Evolutionary conservation across 1,140 invertebrate species (phyloP).

Genomic region (Propsilocerus akamusi): DNA sequence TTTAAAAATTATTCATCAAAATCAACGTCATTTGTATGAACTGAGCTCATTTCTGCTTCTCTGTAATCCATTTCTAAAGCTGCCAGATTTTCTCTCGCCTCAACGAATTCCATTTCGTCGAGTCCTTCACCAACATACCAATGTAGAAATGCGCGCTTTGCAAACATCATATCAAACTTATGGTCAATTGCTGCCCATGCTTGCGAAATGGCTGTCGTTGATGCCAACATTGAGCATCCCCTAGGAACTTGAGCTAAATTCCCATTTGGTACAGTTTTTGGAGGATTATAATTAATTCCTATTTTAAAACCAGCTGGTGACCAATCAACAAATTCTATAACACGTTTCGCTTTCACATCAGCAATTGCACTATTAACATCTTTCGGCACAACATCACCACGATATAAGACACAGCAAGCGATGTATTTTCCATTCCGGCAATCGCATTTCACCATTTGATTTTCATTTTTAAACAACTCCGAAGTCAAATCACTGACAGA

Average conservation of each 20-base stretch:
- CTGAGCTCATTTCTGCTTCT: too few relatives aligned
- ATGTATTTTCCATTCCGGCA: constrained; percentile 47
- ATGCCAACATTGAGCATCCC: constrained; percentile 49
- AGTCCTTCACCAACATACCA: constrained; percentile 42
- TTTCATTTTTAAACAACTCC: constrained; percentile 40
- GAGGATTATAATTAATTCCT: constrained; percentile 40
- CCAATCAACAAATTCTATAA: constrained; percentile 43
- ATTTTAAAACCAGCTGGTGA: constrained; percentile 43
- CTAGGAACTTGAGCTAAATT: constrained; percentile 40
- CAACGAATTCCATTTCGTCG: constrained; percentile 6
- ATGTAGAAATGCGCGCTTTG: constrained; percentile 52
- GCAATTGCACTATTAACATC: constrained; percentile 54
- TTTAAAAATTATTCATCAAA: too few relatives aligned
- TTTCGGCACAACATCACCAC: constrained; percentile 34
- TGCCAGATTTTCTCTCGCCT: constrained; percentile 31
- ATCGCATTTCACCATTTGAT: constrained; percentile 52
- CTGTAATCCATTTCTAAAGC: constrained; percentile 38
- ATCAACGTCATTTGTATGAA: too few relatives aligned
- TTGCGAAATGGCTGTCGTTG: constrained; percentile 53
- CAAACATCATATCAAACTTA: constrained; percentile 61
- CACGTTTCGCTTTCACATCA: constrained; percentile 51
- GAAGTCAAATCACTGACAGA: constrained; percentile 49
- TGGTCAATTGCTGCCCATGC: constrained; percentile 47
- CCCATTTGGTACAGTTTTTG: constrained; percentile 40
- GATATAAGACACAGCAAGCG: constrained; percentile 51